These are phyloP conservation scores for Cygnus atratus DNA, from an alignment of 2,113 vertebrate species.

Conservation along the genomic window DNA sequence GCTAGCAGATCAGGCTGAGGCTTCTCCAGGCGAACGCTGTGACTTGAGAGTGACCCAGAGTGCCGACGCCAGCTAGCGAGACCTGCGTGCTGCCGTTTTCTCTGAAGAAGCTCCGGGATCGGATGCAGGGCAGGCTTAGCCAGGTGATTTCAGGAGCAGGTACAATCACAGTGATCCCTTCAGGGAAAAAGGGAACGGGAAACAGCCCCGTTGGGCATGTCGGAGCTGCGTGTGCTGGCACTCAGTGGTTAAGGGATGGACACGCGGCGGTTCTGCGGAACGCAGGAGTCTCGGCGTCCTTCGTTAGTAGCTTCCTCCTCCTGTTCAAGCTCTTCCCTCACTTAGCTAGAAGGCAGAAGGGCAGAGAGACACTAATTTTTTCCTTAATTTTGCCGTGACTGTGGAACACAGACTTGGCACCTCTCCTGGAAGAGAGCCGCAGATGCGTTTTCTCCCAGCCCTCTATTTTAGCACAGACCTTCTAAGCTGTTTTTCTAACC, in stretches of 20 bases:
- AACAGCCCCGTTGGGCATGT: neutral
- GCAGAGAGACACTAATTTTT: neutral
- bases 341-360: neutral
- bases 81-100: neutral
- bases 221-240: rapidly evolving
- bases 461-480: neutral
- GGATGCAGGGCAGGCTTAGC: neutral
- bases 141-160: neutral
- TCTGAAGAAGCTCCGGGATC: neutral
- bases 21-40: neutral
- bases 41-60: neutral
- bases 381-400: neutral
- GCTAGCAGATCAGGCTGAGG: slow-evolving; percentile 3
- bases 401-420: neutral
- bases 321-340: neutral
- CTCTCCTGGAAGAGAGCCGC: neutral
- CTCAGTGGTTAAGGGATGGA: neutral
- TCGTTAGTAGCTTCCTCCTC: neutral
- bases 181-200: neutral
- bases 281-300: neutral
- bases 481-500: neutral
- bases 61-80: neutral
- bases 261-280: neutral
- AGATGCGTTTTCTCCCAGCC: neutral
- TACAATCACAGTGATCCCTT: neutral